phyloP scores from a whole-genome alignment of 2,888 invertebrate species.

The Fragum whitleyi region DNA sequence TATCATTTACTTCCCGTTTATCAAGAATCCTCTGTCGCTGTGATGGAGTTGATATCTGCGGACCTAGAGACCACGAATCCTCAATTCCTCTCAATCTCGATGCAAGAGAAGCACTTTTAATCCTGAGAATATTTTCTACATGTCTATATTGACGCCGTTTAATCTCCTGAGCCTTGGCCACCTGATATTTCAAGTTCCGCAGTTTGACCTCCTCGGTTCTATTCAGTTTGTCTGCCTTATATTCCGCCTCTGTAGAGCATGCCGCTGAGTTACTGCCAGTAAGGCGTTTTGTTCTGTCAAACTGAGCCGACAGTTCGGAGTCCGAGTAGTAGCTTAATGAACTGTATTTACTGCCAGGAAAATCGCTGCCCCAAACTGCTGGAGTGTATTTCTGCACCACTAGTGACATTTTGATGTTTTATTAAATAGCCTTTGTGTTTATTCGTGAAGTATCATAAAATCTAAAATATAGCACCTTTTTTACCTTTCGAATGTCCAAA shows the following conservation, averaged over 20 bases:
- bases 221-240: constrained; percentile 60
- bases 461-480: too few species aligned
- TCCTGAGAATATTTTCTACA: constrained; percentile 41
- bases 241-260: constrained; percentile 57
- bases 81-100: constrained; percentile 31
- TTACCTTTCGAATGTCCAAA: too few species aligned
- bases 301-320: not conserved
- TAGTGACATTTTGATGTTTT: constrained; percentile 5
- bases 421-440: not conserved
- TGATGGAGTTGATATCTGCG: not conserved
- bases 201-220: constrained; percentile 57
- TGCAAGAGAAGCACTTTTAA: constrained; percentile 49
- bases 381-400: not conserved
- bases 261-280: constrained; percentile 51
- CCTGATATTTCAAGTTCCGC: constrained; percentile 36
- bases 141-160: constrained; percentile 38
- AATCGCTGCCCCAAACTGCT: not conserved
- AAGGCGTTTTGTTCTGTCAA: constrained; percentile 25
- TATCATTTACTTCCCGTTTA: not conserved
- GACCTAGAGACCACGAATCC: not conserved
- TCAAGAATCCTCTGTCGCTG: not conserved
- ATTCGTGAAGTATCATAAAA: too few species aligned
- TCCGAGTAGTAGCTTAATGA: not conserved
- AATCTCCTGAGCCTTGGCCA: constrained; percentile 48
- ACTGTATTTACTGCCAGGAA: not conserved